Conservation (phyloP, 2,797 vertebrate genomes). For the Phylloscopus collybita region DNA sequence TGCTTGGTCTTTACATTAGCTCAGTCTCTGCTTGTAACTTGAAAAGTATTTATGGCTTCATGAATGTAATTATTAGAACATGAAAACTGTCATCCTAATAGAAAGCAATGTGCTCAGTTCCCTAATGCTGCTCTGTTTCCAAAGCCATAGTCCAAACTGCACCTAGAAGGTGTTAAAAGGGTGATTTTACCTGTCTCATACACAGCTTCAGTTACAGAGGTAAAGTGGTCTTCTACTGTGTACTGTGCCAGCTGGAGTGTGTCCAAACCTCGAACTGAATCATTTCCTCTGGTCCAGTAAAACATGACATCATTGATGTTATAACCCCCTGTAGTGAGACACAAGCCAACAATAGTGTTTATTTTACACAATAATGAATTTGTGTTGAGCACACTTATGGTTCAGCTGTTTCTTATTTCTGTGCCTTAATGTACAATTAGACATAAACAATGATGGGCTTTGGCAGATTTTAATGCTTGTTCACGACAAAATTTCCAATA, state of each 20-base stretch:
- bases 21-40: not conserved
- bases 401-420: conserved; percentile 40
- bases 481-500: not conserved
- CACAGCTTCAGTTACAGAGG: conserved; percentile 89
- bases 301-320: conserved; percentile 92
- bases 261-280: conserved; percentile 89
- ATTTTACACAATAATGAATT: conserved; percentile 12
- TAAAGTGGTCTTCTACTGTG: conserved; percentile 91
- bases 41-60: not conserved
- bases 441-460: not conserved
- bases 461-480: not conserved
- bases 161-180: not conserved
- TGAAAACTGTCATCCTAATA: not conserved
- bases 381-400: not conserved
- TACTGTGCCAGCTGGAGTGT: conserved; percentile 89
- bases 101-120: not conserved
- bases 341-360: conserved; percentile 19
- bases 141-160: not conserved
- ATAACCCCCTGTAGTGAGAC: conserved; percentile 85
- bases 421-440: not conserved
- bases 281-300: conserved; percentile 93
- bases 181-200: conserved; percentile 87
- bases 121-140: not conserved
- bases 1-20: not conserved
- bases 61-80: not conserved